Evolutionary conservation across 2,113 vertebrate genomes (phyloP).

Genomic region (Channa argus): DNA sequence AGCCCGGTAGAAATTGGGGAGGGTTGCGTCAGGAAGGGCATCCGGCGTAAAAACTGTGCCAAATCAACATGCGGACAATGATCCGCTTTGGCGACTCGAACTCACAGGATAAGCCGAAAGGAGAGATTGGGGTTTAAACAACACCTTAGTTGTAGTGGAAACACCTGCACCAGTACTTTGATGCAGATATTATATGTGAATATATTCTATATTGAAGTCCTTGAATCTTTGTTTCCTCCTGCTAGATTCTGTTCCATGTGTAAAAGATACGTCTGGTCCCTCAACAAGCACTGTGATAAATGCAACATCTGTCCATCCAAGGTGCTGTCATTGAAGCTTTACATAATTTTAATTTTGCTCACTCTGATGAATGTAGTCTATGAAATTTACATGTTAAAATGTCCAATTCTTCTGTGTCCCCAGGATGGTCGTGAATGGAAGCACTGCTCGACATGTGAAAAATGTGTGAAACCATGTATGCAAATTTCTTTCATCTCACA

Average conservation of each 20-base stretch:
- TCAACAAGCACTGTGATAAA: conserved; percentile 91
- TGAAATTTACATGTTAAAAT: neutral
- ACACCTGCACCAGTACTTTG: no score
- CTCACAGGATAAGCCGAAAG: no score
- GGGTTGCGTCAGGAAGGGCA: no score
- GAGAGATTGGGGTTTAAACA: neutral
- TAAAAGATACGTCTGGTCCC: conserved; percentile 87
- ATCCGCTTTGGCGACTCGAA: no score
- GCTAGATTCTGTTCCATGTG: conserved; percentile 89
- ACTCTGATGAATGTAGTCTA: neutral
- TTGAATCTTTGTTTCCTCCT: conserved; percentile 1
- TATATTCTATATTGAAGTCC: neutral
- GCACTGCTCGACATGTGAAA: conserved; percentile 90
- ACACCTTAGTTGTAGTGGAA: neutral
- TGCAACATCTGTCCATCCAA: conserved; percentile 94
- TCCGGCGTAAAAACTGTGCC: no score
- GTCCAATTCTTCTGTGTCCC: conserved; percentile 15
- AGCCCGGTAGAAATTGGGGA: no score
- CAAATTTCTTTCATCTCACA: neutral
- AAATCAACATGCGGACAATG: no score
- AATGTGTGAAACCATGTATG: conserved; percentile 96
- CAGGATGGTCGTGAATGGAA: conserved; percentile 94
- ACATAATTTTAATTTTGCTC: no score
- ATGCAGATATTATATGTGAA: no score
- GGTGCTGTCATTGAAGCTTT: conserved; percentile 77